Evolutionary conservation across 2,888 invertebrate species (phyloP).

Genomic region (Julus scanicus): DNA sequence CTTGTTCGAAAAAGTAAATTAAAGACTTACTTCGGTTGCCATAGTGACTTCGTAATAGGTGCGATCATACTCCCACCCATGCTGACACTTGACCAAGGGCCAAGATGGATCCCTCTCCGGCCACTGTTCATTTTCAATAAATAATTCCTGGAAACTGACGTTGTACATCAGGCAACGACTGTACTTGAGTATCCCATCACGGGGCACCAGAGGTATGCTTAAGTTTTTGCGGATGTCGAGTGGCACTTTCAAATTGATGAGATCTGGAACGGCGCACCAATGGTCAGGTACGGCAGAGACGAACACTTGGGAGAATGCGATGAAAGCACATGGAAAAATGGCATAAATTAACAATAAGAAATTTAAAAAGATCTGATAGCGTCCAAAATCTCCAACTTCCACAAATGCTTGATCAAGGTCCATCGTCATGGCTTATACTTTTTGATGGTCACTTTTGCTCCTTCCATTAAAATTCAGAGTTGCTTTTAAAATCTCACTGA

Average conservation of each 20-base stretch:
- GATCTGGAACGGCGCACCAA: conserved; percentile 82
- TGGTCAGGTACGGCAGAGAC: conserved; percentile 88
- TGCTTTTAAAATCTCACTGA: background rate
- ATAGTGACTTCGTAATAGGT: conserved; percentile 78
- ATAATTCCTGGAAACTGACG: conserved; percentile 71
- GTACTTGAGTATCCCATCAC: conserved; percentile 65
- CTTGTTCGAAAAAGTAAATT: background rate
- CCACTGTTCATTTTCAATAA: background rate
- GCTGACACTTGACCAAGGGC: conserved; percentile 75
- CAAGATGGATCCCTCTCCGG: conserved; percentile 68
- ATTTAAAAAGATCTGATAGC: conserved; percentile 84
- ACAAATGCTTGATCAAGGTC: conserved; percentile 70
- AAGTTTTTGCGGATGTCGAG: conserved; percentile 67
- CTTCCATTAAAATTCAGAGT: too few relatives aligned
- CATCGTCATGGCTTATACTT: background rate
- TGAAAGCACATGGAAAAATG: conserved; percentile 89
- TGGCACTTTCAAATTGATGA: conserved; percentile 65
- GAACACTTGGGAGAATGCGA: conserved; percentile 92
- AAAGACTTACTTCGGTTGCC: conserved; percentile 77
- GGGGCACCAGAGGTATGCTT: conserved; percentile 69
- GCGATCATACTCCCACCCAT: conserved; percentile 80
- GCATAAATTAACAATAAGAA: conserved; percentile 90
- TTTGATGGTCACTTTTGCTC: background rate
- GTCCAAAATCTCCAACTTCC: conserved; percentile 88
- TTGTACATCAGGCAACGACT: conserved; percentile 82